phyloP scores from a whole-genome alignment of 2,113 vertebrate species.

The Sturnus vulgaris region DNA sequence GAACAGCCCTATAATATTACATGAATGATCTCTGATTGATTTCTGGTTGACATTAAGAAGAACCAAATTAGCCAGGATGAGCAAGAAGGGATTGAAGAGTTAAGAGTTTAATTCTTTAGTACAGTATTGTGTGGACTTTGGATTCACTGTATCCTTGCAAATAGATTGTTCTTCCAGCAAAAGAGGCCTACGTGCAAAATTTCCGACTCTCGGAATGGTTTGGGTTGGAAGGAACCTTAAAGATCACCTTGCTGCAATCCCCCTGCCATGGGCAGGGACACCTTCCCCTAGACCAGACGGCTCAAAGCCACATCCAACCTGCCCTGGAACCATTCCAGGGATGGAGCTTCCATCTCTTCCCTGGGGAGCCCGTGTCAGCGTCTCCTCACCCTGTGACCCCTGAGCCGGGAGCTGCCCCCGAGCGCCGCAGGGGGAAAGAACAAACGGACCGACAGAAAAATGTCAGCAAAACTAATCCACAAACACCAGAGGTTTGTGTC shows the following conservation, averaged over 20 bases:
- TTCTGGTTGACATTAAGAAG: not conserved
- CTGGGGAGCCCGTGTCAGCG: not conserved
- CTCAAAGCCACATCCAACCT: not conserved
- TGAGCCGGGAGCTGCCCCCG: not conserved
- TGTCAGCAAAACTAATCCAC: not conserved
- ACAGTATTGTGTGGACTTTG: not conserved
- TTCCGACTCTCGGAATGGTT: not conserved
- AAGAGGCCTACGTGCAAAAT: not conserved
- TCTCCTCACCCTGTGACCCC: accelerated
- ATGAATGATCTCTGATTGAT: not conserved
- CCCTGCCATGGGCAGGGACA: not conserved
- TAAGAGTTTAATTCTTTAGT: not conserved
- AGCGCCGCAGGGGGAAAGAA: no score
- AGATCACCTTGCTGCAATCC: not conserved
- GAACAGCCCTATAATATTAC: not conserved
- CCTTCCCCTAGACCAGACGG: not conserved
- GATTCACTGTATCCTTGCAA: not conserved
- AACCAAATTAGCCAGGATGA: not conserved
- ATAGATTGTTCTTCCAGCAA: not conserved
- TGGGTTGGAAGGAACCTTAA: not conserved
- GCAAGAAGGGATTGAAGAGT: not conserved
- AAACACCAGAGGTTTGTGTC: not conserved
- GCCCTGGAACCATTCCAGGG: not conserved
- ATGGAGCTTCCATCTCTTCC: not conserved
- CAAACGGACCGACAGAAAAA: not conserved